phyloP scores from a whole-genome alignment of 2,888 invertebrate genomes.

The Eremobia ochroleuca region DNA sequence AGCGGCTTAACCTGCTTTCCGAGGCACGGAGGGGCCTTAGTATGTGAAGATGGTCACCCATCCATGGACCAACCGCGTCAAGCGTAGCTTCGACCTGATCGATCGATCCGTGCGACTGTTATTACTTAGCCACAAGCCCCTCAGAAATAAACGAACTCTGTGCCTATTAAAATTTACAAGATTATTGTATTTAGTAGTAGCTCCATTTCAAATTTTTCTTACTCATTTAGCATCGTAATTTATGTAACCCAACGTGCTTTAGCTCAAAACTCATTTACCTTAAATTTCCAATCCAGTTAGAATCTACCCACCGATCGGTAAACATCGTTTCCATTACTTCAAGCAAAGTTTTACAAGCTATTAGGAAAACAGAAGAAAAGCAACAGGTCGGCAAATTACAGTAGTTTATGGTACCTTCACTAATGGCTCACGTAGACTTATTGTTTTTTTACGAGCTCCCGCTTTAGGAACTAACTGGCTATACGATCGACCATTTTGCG shows the following conservation, averaged over 20 bases:
- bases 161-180: background rate
- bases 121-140: too few relatives aligned
- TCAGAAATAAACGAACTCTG: background rate
- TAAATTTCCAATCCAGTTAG: conserved; percentile 4
- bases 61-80: too few relatives aligned
- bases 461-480: conserved; percentile 32
- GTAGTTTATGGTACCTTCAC: conserved; percentile 42
- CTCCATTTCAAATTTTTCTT: background rate
- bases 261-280: background rate
- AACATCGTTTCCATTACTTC: conserved; percentile 23
- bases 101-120: too few relatives aligned
- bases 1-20: too few relatives aligned
- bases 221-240: background rate
- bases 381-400: conserved; percentile 65
- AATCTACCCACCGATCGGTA: conserved; percentile 24
- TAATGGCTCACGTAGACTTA: conserved; percentile 56
- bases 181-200: background rate
- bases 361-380: conserved; percentile 33
- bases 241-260: background rate
- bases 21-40: too few relatives aligned
- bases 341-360: conserved; percentile 24
- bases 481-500: conserved; percentile 23
- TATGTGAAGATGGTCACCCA: too few relatives aligned
- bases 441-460: conserved; percentile 55
- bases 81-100: too few relatives aligned